Evolutionary conservation across 2,888 invertebrate genomes (phyloP), one percentile per base, ranked within the genome.

Genomic region (Amorpha juglandis): DNA sequence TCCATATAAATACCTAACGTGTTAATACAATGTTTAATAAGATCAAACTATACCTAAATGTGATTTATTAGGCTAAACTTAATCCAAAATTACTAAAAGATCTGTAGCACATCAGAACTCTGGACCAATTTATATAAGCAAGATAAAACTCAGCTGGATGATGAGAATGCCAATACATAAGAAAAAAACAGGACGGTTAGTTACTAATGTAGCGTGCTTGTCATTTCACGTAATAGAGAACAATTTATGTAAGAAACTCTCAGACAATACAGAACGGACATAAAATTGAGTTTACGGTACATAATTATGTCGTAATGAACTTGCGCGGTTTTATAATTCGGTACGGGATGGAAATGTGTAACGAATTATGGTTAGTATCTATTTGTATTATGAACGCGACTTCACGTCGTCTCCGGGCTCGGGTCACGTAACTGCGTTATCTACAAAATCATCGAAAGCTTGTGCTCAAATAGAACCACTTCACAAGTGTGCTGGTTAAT

Each of bases 221-320:
- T 80, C 81, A 86, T 89, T 89, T 84, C 80, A 78, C 84, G 84
- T 87, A 89, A 89, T 87, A 77, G 81, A 79, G 74, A 81, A 83
- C 84, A 87, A 86, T 89, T 87, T 88, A 79, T 88, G 85, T 87
- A 84, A 82, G 88, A 89, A 89, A 82, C 76, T 76, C 67, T 73
- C 78, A 82, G 78, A 84, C 89, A 90, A 87, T 89, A 88, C 83
- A 82, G 82, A 83, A 87, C 84, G 81, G 82, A 84, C 78, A 81
- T 77, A 78, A 82, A 85, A 89, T 88, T 82, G 84, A 86, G 81
- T 82, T 84, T 87, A 89, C 89, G 88, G 89, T 90, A 86, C 77
- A 78, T 86, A 89, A 89, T 89, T 82, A 80, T 83, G 78, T 80
- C 78, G 79, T 81, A 81, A 79, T 82, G 73, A 74, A 77, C 71